These are phyloP conservation scores for Malaclemys terrapin DNA, from an alignment of 2,113 vertebrate genomes.

Conservation along the genomic window DNA sequence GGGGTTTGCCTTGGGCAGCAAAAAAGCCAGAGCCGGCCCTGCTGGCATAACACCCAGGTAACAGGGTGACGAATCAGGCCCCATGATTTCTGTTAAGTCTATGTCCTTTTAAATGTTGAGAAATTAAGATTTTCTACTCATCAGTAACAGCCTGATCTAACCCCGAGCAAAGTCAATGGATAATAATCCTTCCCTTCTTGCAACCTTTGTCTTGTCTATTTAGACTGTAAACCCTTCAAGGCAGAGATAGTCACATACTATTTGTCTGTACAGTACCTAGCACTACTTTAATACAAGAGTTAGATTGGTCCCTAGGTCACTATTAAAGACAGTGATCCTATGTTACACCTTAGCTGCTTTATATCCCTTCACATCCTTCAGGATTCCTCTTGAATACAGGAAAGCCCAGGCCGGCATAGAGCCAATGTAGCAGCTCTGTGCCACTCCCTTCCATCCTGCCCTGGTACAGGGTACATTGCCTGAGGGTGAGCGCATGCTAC, in stretches of 20 bases:
- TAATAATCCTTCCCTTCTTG: not conserved
- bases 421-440: not conserved
- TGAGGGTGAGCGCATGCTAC: not conserved
- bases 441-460: not conserved
- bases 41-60: not conserved
- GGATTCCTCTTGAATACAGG: not conserved
- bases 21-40: too few relatives aligned
- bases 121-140: not conserved
- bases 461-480: not conserved
- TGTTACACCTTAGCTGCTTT: slow-evolving; percentile 9
- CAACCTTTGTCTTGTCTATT: not conserved
- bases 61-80: not conserved
- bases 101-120: not conserved
- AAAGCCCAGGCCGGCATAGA: not conserved
- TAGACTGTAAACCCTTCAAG: slow-evolving; percentile 14
- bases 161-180: not conserved
- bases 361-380: not conserved
- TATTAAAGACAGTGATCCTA: not conserved
- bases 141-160: not conserved
- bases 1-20: too few relatives aligned
- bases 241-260: not conserved
- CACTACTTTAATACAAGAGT: not conserved
- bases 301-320: not conserved
- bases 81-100: not conserved
- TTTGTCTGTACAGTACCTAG: not conserved